Evolutionary conservation across 1,140 invertebrate species (phyloP), one percentile per base, ranked within the genome.

Genomic region (Bactericera cockerelli): DNA sequence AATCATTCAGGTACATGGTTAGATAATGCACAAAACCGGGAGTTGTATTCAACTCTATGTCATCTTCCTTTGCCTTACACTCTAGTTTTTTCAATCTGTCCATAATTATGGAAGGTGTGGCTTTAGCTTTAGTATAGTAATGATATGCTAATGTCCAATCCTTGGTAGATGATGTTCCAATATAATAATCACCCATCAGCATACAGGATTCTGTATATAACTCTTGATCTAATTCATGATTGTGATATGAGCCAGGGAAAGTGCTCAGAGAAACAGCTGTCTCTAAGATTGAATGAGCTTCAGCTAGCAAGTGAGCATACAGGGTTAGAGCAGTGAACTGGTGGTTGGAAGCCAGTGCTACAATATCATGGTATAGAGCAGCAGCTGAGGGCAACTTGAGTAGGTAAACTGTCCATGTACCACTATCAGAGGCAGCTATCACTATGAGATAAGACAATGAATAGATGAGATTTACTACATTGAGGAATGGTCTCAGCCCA

Each of bases 401-500:
- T 13, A 77, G 79, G 63, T 86, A 85, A 6, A 85, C 66, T 1
- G 82, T 84, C 80, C 83, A 84, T 59, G 64, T 58, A 66, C 38
- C 38, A 28, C 72, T 74, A 38, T 84, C 80, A 1, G 75, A 74
- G 64, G 76, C 78, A 2, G 81, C 79, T 1, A 88, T 69, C 2
- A 88, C 71, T 14, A 85, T 72, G 2, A 89, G 70, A 66, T 79
- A 77, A 59, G 75, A 77, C 26, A 77, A 75, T 2, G 80, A 76
- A 0, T 81, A 71, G 13, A 83, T 70, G 1, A 87, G 68, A 63
- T 77, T 74, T 60, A 84, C 78, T 6, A 86, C 81, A 8, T 82
- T 82, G 56, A 87, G 69, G 64, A 88, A 88, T 0, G 84, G 82
- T 57, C 82, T 73, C 24, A 87, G 65, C 2, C 85, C 84, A 53